Evolutionary conservation across 1,140 invertebrate species (phyloP), one percentile per base, ranked within the genome.

Genomic region (Antheraea pernyi): DNA sequence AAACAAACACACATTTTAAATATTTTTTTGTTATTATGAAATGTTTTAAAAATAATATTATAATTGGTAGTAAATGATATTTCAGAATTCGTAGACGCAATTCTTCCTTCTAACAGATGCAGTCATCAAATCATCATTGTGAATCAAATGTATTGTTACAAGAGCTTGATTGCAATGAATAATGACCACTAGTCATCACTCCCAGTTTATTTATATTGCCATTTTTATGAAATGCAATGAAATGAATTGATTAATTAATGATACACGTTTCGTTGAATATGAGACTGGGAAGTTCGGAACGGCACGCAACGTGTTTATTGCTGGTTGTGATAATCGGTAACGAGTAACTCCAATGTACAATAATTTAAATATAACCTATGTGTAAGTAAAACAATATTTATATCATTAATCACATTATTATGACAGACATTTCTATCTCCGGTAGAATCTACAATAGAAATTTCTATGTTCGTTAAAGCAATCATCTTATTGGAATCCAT

Each of bases 171-270:
- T 53, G 46, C 16, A 53, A 53, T 13, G 46, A 53, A 53, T 53
- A 16, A 53, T 16, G 1, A 53, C 7, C 0, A 13, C 46, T n/a
- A n/a, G 46, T 53, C 46, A 53, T 53, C 7, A 53, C 46, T 53
- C 16, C 46, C 13, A 13, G 46, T 53, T 53, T 53, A 53, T 53
- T 53, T 10, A 13, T 53, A 53, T 53, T 53, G 46, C 46, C 46
- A 53, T 53, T 53, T 53, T 53, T 53, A 53, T 53, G 7, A 53
- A 53, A 53, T 53, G 46, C 46, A 53, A 53, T 53, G 46, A 53
- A 53, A 53, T 53, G 16, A 53, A 53, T 53, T 53, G 46, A 6
- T 53, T 9, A 53, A 53, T 53, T 53, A 53, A 53, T 53, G 13
- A 53, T 53, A 16, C 46, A 53, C 46, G 46, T 16, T 53, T 53